Conservation (phyloP, 2,113 vertebrate genomes). For the Plecturocebus donacophilus region DNA sequence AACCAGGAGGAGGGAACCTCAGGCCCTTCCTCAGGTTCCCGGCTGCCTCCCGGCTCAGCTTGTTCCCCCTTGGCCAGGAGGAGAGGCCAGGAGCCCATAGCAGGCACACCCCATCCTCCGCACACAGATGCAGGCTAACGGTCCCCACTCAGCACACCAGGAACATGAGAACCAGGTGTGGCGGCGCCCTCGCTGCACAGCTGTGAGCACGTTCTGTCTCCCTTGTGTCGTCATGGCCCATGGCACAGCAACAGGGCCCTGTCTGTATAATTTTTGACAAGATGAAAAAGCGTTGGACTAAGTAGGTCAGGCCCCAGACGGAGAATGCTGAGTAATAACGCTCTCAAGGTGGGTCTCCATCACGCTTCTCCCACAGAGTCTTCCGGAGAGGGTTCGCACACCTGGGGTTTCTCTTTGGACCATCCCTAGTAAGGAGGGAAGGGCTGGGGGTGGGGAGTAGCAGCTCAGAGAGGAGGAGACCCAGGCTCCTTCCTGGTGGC, state of each 20-base stretch:
- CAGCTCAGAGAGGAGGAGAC: neutral
- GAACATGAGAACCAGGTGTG: neutral
- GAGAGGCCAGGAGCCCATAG: neutral
- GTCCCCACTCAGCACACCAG: neutral
- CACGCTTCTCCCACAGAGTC: neutral
- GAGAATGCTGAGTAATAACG: accelerated
- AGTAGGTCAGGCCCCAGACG: neutral
- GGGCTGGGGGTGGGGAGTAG: neutral
- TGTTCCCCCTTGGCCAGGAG: accelerated
- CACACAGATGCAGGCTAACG: neutral
- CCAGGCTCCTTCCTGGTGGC: too few relatives aligned
- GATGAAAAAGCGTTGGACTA: neutral
- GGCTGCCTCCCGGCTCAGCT: neutral
- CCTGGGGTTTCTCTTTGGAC: accelerated
- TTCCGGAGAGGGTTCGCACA: accelerated
- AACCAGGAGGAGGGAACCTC: too few relatives aligned
- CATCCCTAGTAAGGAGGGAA: accelerated
- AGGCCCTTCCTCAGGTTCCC: accelerated
- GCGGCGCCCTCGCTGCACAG: accelerated
- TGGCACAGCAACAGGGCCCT: neutral
- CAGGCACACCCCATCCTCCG: neutral
- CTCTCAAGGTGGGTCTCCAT: accelerated
- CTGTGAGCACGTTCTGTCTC: neutral
- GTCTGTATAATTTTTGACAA: neutral
- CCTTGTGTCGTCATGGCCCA: neutral